These are phyloP conservation scores for Willisornis vidua DNA, from an alignment of 2,113 vertebrate genomes.

Conservation along the genomic window DNA sequence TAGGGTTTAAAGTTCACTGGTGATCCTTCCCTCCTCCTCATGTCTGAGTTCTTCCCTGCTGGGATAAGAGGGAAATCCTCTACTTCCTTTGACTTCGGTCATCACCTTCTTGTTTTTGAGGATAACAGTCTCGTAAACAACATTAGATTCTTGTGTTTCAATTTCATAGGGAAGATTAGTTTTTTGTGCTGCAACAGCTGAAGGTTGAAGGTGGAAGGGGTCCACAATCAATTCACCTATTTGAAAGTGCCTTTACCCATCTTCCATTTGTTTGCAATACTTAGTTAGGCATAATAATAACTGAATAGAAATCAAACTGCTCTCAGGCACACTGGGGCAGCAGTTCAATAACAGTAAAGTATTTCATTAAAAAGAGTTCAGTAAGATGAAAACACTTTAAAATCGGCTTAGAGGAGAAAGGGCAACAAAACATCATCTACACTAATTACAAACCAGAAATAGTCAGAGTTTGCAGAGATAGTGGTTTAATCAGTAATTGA, in stretches of 20 bases:
- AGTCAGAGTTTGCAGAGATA: neutral
- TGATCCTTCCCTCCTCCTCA: neutral
- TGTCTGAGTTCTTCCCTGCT: neutral
- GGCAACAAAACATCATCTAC: neutral
- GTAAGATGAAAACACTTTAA: neutral
- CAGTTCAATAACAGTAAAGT: neutral
- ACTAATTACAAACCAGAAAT: neutral
- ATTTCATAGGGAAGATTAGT: neutral
- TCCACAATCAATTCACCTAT: neutral
- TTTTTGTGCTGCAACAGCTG: neutral
- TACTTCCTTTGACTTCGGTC: neutral
- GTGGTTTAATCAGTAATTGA: neutral
- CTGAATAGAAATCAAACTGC: neutral
- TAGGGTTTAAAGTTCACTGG: neutral
- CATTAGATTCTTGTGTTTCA: neutral
- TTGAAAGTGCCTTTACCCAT: neutral
- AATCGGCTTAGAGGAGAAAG: neutral
- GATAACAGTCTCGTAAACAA: neutral
- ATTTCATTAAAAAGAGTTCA: slow-evolving; percentile 1
- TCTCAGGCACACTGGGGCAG: neutral
- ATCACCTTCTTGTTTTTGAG: neutral
- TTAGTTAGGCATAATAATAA: neutral
- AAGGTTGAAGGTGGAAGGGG: neutral
- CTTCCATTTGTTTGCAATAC: neutral
- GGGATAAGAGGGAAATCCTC: neutral